Evolutionary conservation across 2,888 invertebrate species (phyloP), one percentile per base, ranked within the genome.

Genomic region (Ophioninae sp.): DNA sequence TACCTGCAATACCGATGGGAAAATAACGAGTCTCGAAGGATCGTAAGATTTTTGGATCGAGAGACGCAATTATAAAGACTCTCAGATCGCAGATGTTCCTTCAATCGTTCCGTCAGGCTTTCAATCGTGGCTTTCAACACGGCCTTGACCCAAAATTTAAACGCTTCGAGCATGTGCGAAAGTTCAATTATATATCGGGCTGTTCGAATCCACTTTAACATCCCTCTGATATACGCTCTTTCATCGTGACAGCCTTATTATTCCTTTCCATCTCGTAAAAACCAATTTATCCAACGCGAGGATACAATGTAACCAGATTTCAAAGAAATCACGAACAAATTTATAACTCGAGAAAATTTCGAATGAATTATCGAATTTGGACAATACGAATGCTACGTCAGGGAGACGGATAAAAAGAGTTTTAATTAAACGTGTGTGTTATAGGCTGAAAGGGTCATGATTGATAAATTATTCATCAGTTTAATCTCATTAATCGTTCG

Each of bases 141-240:
- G 44, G 73, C 77, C 72, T 73, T 77, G 67, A 76, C 67, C 77
- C 72, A 65, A 68, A 73, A 73, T 67, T 23, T 41, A 21, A 57
- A 13, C 44, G 44, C 44, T 65, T 39, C 59, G 72, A 76, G 67
- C 30, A 76, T 81, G 73, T n/a, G 72, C 77, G 67, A 77, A 73
- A 81, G 67, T 68, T 77, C 59, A 77, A 81, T 73, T 73, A 68
- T 81, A 70, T 76, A 13, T 21, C 64, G 21, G 23, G n/a, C 30
- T 50, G 50, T 74, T 62, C 20, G 44, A 20, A 37, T 39, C 59
- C 21, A 23, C 67, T 79, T 67, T 56, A 8, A 23, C 21, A 23
- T 21, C 65, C 23, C 65, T 39, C 57, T 30, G 8, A 17, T 69
- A 7, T 59, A 6, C 8, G 17, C 70, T 59, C 20, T 20, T 59